Percentiles rank a stretch among this genome's conserved stretches.
Evolutionary conservation across 2,113 vertebrate genomes (phyloP).

Genomic region (Sinocyclocheilus grahami): DNA sequence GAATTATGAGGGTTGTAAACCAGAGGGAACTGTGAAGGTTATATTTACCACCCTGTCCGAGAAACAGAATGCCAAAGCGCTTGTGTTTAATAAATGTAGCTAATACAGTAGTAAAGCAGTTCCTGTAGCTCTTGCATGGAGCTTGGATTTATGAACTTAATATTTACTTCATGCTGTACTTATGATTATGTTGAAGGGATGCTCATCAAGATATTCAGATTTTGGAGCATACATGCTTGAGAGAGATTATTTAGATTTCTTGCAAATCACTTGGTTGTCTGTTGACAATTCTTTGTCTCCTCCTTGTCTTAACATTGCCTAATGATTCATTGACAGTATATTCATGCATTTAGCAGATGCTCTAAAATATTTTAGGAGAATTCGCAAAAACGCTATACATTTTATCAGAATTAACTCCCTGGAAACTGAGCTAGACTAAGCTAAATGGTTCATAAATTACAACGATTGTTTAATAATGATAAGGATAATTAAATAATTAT

Average conservation of each 20-base stretch:
- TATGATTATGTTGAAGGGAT: no score
- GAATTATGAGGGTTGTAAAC: conserved; percentile 1
- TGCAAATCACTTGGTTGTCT: no score
- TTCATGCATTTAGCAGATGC: background rate
- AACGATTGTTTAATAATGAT: no score
- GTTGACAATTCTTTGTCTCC: no score
- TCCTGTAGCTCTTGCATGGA: background rate
- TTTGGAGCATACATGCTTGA: background rate
- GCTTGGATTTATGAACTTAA: no score
- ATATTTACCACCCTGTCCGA: conserved; percentile 9
- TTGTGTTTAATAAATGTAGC: background rate
- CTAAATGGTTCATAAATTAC: no score
- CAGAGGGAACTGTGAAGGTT: conserved; percentile 6
- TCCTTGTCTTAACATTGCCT: background rate
- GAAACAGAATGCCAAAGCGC: background rate
- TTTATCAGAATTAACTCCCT: no score
- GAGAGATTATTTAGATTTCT: background rate
- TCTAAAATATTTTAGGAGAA: background rate
- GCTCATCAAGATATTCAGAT: no score
- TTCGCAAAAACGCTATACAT: no score
- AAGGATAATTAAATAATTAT: no score
- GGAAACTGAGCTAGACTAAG: no score
- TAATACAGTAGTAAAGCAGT: background rate
- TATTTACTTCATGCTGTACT: no score
- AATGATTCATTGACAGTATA: background rate